Conservation (phyloP, 2,888 invertebrate genomes). For the Drosophila melanosoma region DNA sequence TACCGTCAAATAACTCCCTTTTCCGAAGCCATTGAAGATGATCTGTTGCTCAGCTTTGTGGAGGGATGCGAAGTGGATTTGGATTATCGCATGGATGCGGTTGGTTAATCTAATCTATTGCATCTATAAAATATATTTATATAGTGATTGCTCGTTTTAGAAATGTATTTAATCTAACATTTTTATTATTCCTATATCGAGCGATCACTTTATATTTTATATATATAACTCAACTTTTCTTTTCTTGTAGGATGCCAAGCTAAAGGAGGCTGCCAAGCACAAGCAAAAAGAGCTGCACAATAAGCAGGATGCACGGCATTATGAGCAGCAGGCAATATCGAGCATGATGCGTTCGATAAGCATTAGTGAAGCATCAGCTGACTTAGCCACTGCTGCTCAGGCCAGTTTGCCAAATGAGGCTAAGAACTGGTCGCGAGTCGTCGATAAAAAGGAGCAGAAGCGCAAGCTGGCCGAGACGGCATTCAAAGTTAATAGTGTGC, state of each 20-base stretch:
- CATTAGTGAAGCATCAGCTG: slow-evolving; percentile 60
- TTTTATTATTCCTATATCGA: not conserved
- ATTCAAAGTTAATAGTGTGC: slow-evolving; percentile 83
- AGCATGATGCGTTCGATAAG: slow-evolving; percentile 82
- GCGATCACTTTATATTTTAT: not conserved
- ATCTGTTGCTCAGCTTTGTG: slow-evolving; percentile 85
- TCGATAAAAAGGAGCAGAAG: slow-evolving; percentile 85
- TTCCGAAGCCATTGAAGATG: slow-evolving; percentile 88
- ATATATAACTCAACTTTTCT: not conserved
- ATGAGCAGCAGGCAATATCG: slow-evolving; percentile 83
- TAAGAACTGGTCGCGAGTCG: slow-evolving; percentile 82
- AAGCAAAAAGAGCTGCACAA: slow-evolving; percentile 71
- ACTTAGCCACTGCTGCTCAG: slow-evolving; percentile 37
- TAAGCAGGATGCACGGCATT: slow-evolving; percentile 78
- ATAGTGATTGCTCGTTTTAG: not conserved
- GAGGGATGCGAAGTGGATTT: slow-evolving; percentile 86
- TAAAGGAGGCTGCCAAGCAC: slow-evolving; percentile 58
- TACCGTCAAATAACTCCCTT: slow-evolving; percentile 90
- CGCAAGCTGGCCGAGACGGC: slow-evolving; percentile 80
- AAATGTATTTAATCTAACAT: not conserved
- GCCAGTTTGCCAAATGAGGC: slow-evolving; percentile 59
- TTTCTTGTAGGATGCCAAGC: slow-evolving; percentile 43
- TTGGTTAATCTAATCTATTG: slow-evolving; percentile 22
- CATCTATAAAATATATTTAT: not conserved
- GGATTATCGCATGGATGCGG: slow-evolving; percentile 85